Evolutionary conservation across 2,888 invertebrate species (phyloP).

Genomic region (Oscheius sp.): DNA sequence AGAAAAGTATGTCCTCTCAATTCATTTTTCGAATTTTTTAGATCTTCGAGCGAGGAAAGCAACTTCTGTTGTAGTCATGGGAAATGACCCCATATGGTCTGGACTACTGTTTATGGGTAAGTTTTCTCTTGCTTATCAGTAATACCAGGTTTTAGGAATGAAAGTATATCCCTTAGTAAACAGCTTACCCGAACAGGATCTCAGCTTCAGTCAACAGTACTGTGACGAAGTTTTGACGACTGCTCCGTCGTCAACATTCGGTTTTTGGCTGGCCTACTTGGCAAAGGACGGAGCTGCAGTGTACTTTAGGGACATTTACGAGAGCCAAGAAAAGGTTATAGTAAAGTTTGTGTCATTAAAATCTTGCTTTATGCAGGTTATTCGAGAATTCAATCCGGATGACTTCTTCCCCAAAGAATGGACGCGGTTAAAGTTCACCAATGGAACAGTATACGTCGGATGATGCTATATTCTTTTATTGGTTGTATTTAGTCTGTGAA

Average conservation of each 20-base stretch:
- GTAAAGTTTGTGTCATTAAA: neutral
- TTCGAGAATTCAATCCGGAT: slow-evolving; percentile 36
- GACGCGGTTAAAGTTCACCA: slow-evolving; percentile 27
- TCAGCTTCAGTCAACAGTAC: slow-evolving; percentile 41
- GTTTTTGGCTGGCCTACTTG: slow-evolving; percentile 49
- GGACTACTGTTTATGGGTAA: neutral
- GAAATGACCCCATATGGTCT: slow-evolving; percentile 24
- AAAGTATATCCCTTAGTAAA: neutral
- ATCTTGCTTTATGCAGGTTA: slow-evolving; percentile 35
- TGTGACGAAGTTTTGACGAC: slow-evolving; percentile 49
- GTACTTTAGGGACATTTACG: slow-evolving; percentile 44
- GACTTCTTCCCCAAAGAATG: slow-evolving; percentile 47
- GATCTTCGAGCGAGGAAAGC: neutral
- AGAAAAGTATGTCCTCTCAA: neutral
- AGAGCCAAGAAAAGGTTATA: slow-evolving; percentile 42
- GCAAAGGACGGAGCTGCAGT: slow-evolving; percentile 39
- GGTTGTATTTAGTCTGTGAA: no score
- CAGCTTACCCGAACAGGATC: slow-evolving; percentile 41
- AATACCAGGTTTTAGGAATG: no score
- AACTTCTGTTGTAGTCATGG: slow-evolving; percentile 7
- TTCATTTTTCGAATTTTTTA: slow-evolving; percentile 6
- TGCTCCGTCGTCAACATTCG: slow-evolving; percentile 51
- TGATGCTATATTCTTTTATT: neutral
- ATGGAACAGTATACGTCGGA: slow-evolving; percentile 2
- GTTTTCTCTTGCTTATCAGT: slow-evolving; percentile 1